These are phyloP conservation scores for Adineta ricciae DNA, from an alignment of 2,888 invertebrate genomes.

Conservation along the genomic window DNA sequence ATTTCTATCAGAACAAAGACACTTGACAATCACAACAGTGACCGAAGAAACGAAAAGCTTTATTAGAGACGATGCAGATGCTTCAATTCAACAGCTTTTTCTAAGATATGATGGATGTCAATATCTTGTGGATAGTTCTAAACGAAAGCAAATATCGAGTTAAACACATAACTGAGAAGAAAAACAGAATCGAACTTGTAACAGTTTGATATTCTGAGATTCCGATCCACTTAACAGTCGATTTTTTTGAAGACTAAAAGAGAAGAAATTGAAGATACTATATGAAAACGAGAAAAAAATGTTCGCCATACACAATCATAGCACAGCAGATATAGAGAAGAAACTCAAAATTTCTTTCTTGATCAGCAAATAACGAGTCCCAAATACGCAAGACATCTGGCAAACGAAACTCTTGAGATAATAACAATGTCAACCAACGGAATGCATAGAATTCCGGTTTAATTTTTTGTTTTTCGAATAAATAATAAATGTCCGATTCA, in stretches of 20 bases:
- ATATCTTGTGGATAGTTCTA: conserved; percentile 31
- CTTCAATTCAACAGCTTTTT: conserved; percentile 21
- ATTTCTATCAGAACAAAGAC: background rate
- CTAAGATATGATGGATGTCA: conserved; percentile 19
- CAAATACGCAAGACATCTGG: conserved; percentile 53
- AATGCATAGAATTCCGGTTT: conserved; percentile 92
- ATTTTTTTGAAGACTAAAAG: background rate
- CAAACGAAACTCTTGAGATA: conserved; percentile 91
- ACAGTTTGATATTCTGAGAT: background rate
- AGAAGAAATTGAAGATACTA: background rate
- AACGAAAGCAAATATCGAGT: background rate
- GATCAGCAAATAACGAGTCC: conserved; percentile 31
- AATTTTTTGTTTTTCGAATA: conserved; percentile 70
- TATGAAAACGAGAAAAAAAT: background rate
- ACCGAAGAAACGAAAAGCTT: too few relatives aligned
- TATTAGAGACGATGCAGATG: background rate
- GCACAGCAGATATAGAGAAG: conserved; percentile 33
- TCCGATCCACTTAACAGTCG: background rate
- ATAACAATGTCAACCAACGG: conserved; percentile 84
- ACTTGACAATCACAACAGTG: background rate
- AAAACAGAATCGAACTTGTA: background rate
- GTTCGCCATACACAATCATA: conserved; percentile 14
- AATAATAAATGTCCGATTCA: conserved; percentile 67
- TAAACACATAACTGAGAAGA: background rate
- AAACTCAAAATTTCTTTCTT: conserved; percentile 24